Base-by-base conservation (phyloP, 2,113 vertebrate species). In the Psettodes erumei region DNA sequence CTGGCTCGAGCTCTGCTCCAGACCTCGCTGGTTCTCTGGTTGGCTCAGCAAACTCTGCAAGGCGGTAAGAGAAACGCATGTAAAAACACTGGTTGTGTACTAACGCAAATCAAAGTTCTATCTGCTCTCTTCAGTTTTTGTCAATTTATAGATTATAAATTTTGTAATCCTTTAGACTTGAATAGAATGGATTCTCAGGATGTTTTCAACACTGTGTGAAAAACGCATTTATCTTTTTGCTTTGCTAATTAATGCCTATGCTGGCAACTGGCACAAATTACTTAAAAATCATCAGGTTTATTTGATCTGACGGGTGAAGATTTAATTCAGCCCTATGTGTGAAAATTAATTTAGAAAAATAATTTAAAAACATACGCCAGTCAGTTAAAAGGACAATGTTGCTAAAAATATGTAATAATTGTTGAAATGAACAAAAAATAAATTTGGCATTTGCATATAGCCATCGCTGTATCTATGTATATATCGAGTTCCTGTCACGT, bases 11-110 rank as follows among this genome's bases (percentile, higher is more conserved):
- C 78, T 35, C 76, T 94, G 50, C 92, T 94, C 59, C 91, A 91
- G 85, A 92, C 91, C 5, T 91, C 91, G 0, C 82, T 94, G 91
- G 65, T 94, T 43, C 89, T 94, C 82, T 93, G 92, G 90, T 42
- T 94, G 87, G 77, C 86, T 63, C 88, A 91, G 82, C 71, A 67
- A 82, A 92, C 91, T 66, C 87, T 94, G 77, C 94, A 94, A 85
- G 86, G 89, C 81, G 93, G 94, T 94, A 88, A 86, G 86, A 37
- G 61, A 72, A 12, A 11, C 25, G 27, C 3, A 8, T 13, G 37
- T 12, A 21, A 42, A 53, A 38, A 12, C 42, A 1, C 23, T 33
- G 18, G 13, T 19, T 38, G 3, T 25, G 8, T 6, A 19, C 11
- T 30, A 12, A 19, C 2, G 30, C 9, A 54, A 38, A 53, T 27